Evolutionary conservation across 2,113 vertebrate genomes (phyloP).

Genomic region (Crocuta crocuta): DNA sequence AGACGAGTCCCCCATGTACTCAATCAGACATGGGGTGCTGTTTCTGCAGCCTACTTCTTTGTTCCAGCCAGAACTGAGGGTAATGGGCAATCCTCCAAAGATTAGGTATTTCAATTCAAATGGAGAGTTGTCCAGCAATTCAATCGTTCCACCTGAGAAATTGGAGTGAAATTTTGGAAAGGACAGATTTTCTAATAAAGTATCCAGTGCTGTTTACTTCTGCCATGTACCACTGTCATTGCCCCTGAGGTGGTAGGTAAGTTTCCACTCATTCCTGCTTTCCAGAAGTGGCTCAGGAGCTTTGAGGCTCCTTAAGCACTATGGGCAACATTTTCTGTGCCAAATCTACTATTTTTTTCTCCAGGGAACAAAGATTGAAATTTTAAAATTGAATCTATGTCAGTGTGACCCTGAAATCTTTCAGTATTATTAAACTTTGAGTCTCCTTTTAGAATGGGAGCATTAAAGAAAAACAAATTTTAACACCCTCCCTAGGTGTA

Average conservation of each 20-base stretch:
- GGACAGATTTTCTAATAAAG: background rate
- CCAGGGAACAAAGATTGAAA: background rate
- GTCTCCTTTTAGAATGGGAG: background rate
- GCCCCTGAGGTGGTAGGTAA: background rate
- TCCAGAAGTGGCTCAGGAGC: background rate
- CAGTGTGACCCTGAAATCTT: background rate
- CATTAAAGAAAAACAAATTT: constrained; percentile 18
- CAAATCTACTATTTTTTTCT: background rate
- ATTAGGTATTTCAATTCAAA: background rate
- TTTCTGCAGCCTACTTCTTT: background rate
- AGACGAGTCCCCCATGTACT: rapidly evolving
- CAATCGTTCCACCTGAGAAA: background rate
- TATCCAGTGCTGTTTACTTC: background rate
- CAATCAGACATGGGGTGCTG: background rate
- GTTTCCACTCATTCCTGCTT: background rate
- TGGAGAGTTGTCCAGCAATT: background rate
- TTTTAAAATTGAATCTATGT: constrained; percentile 26
- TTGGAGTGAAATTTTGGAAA: background rate
- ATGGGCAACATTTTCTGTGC: background rate
- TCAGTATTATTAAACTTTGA: background rate
- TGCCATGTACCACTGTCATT: background rate
- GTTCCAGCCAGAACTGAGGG: background rate
- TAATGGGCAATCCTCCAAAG: background rate
- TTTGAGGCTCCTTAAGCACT: background rate
- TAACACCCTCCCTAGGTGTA: background rate